Conservation (phyloP, 2,888 invertebrate species). For the Apamea sordens region DNA sequence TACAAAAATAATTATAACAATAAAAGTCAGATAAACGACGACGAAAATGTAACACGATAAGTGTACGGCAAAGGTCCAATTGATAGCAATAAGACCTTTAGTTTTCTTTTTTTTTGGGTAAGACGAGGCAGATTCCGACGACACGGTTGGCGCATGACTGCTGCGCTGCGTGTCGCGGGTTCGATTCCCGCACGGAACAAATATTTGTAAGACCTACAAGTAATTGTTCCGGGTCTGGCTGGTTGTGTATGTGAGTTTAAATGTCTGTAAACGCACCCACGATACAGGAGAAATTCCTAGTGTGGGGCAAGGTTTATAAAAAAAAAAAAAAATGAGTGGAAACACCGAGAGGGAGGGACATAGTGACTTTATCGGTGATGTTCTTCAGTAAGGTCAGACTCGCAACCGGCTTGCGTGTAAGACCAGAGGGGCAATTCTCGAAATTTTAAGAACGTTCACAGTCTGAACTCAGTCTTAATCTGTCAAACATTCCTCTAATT, state of each 20-base stretch:
- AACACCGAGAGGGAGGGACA: neutral
- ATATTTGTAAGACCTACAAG: too few relatives aligned
- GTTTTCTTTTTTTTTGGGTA: neutral
- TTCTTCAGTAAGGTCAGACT: neutral
- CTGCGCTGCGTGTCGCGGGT: too few relatives aligned
- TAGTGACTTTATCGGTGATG: neutral
- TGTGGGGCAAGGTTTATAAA: too few relatives aligned
- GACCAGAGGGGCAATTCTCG: neutral
- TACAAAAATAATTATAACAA: neutral
- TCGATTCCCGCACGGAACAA: too few relatives aligned
- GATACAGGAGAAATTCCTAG: too few relatives aligned
- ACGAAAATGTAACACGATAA: neutral
- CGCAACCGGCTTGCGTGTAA: too few relatives aligned
- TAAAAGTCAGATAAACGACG: conserved; percentile 7
- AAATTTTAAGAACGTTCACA: neutral
- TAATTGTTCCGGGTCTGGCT: too few relatives aligned
- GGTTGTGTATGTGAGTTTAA: too few relatives aligned
- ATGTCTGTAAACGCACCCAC: too few relatives aligned
- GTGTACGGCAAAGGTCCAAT: neutral
- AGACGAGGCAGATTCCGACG: neutral
- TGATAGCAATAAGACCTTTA: neutral
- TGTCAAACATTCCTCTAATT: neutral
- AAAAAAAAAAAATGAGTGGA: too few relatives aligned
- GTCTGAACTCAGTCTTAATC: neutral
- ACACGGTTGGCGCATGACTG: too few relatives aligned